Base-by-base conservation (phyloP, 2,888 invertebrate species). In the Cheilosia urbana region DNA sequence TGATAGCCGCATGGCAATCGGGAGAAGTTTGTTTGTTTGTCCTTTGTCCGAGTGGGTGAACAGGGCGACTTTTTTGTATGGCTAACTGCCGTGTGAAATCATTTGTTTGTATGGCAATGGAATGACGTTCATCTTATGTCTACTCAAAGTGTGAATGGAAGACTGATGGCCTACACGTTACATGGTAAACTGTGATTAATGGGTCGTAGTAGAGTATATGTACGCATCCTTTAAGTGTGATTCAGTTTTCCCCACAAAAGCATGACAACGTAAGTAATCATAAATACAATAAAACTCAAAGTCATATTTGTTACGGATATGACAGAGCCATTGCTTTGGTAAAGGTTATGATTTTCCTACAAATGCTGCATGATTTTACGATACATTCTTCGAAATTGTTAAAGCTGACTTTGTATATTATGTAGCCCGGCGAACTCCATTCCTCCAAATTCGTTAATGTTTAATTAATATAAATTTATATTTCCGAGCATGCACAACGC, bases 171-270 rank as follows among this genome's bases (percentile, higher is more conserved):
- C 53, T 49, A 45, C n/a, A 30, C 24, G 21, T 40, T 24, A 51
- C 58, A 34, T 7, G 24, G 51, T 19, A 5, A 55, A 75, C 37
- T 53, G 62, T 75, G 80, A 69, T 75, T 75, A 80, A 80, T 75
- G 47, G 68, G 47, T 51, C n/a, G 47, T 49, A 62, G 53, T 68
- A 55, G 34, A 13, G 19, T 15, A 19, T 27, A 15, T 57, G 34
- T 47, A 55, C 6, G 5, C 27, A 21, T 63, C 45, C 63, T 73
- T 55, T 24, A 63, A 63, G 63, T 21, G 73, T 40, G 42, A 62
- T 53, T 60, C 51, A 42, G 42, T 42, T 4, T 24, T 57, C 9
- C 42, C 13, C 37, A 3, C 37, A 13, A 37, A 4, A 13, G 4
- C 13, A 37, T 37, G 37, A 37, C 13, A 37, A 13, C 13, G 37